Evolutionary conservation across 2,797 vertebrate genomes (phyloP).

Genomic region (Eulemur albifrons): DNA sequence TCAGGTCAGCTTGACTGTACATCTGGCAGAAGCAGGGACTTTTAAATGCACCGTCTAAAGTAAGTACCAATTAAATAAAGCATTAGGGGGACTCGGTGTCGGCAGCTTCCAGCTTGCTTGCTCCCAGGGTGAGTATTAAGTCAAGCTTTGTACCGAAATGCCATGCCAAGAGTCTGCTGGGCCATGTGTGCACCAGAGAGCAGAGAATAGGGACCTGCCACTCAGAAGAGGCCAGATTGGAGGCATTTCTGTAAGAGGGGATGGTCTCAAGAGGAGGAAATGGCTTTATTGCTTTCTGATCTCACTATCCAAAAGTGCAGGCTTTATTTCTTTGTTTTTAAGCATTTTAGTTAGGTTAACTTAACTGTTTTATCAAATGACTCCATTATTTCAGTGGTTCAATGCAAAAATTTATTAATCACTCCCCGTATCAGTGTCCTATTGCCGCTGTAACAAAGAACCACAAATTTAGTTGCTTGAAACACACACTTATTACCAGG

Average conservation of each 20-base stretch:
- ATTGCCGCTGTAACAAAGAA: not conserved
- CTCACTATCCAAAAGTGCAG: not conserved
- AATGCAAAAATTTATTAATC: not conserved
- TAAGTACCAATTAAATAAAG: constrained; percentile 45
- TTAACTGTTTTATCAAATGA: not conserved
- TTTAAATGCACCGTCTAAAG: constrained; percentile 24
- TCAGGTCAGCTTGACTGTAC: not conserved
- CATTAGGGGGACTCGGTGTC: not conserved
- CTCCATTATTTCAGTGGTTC: not conserved
- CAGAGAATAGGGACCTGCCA: not conserved
- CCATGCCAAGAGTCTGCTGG: not conserved
- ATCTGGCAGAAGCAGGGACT: not conserved
- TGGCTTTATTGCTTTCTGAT: not conserved
- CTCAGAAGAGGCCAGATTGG: not conserved
- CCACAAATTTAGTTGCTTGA: not conserved
- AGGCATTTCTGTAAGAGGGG: not conserved
- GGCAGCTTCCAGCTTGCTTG: not conserved
- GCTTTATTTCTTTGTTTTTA: not conserved
- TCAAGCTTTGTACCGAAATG: not conserved
- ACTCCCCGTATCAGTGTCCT: not conserved
- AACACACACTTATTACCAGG: not conserved
- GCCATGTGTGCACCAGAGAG: too few species aligned
- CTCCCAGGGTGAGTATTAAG: not conserved
- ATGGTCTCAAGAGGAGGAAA: not conserved
- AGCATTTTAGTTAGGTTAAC: not conserved